These are phyloP conservation scores for Podarcis cretensis DNA, from an alignment of 2,113 vertebrate genomes.

Conservation along the genomic window DNA sequence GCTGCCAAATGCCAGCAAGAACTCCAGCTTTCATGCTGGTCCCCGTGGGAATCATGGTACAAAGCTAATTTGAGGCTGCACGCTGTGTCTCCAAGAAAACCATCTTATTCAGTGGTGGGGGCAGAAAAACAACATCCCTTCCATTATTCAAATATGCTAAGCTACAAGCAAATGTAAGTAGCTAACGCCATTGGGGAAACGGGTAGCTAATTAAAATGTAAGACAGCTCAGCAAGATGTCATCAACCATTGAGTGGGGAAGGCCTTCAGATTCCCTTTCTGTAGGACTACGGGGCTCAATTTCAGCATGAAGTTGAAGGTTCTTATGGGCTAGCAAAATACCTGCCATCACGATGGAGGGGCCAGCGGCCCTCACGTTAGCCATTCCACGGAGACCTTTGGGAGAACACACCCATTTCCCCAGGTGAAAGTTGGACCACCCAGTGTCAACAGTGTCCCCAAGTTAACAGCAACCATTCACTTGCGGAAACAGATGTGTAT, in stretches of 20 bases:
- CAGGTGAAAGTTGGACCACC: too few relatives aligned
- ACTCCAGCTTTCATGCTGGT: not conserved
- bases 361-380: not conserved
- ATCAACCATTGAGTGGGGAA: accelerated
- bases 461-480: too few relatives aligned
- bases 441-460: too few relatives aligned
- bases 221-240: accelerated
- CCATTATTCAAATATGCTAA: not conserved
- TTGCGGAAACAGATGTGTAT: too few relatives aligned
- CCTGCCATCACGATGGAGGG: not conserved
- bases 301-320: not conserved
- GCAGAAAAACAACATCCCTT: not conserved
- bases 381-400: too few relatives aligned
- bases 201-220: not conserved
- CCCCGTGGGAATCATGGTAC: not conserved
- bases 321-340: accelerated
- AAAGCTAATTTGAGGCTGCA: not conserved
- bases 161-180: not conserved
- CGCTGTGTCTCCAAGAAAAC: accelerated
- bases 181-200: accelerated
- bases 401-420: too few relatives aligned
- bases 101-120: not conserved
- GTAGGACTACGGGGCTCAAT: not conserved
- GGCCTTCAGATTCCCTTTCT: not conserved
- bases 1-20: not conserved